phyloP scores from a whole-genome alignment of 2,797 vertebrate genomes.

The Anguilla obscura region DNA sequence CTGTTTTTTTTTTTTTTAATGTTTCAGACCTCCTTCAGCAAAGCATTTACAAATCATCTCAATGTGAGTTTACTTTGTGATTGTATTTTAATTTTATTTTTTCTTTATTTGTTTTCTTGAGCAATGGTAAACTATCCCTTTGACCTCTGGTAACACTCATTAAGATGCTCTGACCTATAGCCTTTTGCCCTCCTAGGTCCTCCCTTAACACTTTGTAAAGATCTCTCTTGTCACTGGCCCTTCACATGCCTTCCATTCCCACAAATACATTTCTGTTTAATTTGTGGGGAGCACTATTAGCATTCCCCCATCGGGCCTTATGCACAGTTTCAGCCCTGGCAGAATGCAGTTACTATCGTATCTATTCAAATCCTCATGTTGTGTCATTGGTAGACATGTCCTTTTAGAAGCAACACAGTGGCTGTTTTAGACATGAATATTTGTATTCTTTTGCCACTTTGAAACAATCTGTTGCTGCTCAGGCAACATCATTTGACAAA shows the following conservation, averaged over 20 bases:
- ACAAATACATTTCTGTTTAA: slow-evolving; percentile 11
- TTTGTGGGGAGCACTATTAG: slow-evolving; percentile 18
- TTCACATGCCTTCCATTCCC: slow-evolving; percentile 14
- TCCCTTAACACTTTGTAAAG: slow-evolving; percentile 26
- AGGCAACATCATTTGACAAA: not conserved
- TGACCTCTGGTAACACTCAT: slow-evolving; percentile 45
- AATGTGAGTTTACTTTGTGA: not conserved
- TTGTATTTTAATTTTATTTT: not conserved
- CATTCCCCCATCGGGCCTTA: not conserved
- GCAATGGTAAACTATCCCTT: slow-evolving; percentile 13
- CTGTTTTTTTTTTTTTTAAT: slow-evolving; percentile 15
- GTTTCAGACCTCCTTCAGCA: not conserved
- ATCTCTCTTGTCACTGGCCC: slow-evolving; percentile 33
- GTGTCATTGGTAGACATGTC: not conserved
- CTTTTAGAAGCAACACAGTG: not conserved
- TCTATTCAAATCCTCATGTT: not conserved
- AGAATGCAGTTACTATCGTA: not conserved
- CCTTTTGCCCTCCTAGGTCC: slow-evolving; percentile 34
- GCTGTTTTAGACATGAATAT: not conserved
- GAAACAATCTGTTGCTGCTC: not conserved
- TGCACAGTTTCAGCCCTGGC: not conserved
- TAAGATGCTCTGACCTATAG: slow-evolving; percentile 43
- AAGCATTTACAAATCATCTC: slow-evolving; percentile 21
- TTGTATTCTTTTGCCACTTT: not conserved
- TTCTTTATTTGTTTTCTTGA: not conserved